Percentiles rank a stretch among this genome's conserved stretches.
Evolutionary conservation across 64 coral and sea anemone species (phyloP).

Genomic region (Exaiptasia diaphana): DNA sequence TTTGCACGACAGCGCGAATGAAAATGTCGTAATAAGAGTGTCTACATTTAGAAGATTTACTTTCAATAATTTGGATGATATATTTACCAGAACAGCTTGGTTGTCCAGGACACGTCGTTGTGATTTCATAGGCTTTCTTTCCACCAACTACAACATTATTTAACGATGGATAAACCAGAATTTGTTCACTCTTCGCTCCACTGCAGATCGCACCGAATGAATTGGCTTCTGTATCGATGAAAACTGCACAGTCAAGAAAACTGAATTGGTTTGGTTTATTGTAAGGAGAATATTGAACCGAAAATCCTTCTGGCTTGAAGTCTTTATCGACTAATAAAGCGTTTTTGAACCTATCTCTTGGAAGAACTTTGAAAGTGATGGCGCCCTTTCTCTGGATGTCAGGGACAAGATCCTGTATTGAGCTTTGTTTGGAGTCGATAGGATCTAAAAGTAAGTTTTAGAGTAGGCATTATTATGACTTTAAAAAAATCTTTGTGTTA

Average conservation of each 20-base stretch:
- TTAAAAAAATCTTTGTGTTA: not conserved
- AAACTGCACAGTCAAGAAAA: conserved; percentile 48
- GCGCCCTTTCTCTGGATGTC: conserved; percentile 40
- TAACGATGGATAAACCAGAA: conserved; percentile 59
- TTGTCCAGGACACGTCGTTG: conserved; percentile 67
- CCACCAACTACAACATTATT: conserved; percentile 69
- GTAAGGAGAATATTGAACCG: conserved; percentile 53
- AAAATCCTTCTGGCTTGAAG: not conserved
- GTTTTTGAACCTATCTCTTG: conserved; percentile 60
- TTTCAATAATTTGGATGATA: no score
- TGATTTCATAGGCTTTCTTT: conserved; percentile 34
- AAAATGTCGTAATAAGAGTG: no score
- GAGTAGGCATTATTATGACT: not conserved
- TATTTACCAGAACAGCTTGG: conserved; percentile 55
- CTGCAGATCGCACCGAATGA: conserved; percentile 19
- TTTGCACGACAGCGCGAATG: no score
- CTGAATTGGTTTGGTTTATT: not conserved
- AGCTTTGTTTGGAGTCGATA: conserved; percentile 57
- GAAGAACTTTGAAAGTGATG: conserved; percentile 50
- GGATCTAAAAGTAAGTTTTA: conserved; percentile 41
- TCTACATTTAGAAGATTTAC: no score
- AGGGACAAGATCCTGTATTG: conserved; percentile 17
- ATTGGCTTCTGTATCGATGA: not conserved
- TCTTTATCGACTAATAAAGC: not conserved
- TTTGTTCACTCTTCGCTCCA: conserved; percentile 45